Evolutionary conservation across 2,113 vertebrate species (phyloP).

Genomic region (Silurus meridionalis): DNA sequence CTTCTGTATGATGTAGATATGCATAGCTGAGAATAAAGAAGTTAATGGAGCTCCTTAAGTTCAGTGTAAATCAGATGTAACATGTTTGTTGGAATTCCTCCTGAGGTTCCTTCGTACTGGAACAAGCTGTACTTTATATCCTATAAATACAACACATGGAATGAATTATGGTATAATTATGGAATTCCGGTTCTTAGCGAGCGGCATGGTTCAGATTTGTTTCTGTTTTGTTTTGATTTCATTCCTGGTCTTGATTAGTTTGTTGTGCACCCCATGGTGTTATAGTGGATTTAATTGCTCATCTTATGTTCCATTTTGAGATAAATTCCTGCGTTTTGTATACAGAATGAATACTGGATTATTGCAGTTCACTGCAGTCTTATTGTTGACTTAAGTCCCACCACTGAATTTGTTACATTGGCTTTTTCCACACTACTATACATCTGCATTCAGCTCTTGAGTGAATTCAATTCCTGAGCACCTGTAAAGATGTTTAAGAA

Average conservation of each 20-base stretch:
- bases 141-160: background rate
- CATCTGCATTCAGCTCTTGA: background rate
- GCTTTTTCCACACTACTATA: background rate
- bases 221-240: background rate
- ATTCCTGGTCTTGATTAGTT: background rate
- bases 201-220: background rate
- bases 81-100: background rate
- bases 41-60: background rate
- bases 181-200: background rate
- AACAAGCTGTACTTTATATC: constrained; percentile 22
- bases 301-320: background rate
- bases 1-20: no score
- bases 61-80: background rate
- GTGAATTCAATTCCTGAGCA: background rate
- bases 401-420: background rate
- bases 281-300: background rate
- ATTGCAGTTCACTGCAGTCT: background rate
- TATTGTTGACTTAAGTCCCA: background rate
- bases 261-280: background rate
- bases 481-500: background rate
- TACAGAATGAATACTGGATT: background rate
- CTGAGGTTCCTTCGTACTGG: background rate
- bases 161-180: constrained; percentile 20
- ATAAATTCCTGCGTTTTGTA: background rate
- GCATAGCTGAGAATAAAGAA: background rate